phyloP scores from a whole-genome alignment of 1,140 invertebrate genomes.

The Cheumatopsyche charites region DNA sequence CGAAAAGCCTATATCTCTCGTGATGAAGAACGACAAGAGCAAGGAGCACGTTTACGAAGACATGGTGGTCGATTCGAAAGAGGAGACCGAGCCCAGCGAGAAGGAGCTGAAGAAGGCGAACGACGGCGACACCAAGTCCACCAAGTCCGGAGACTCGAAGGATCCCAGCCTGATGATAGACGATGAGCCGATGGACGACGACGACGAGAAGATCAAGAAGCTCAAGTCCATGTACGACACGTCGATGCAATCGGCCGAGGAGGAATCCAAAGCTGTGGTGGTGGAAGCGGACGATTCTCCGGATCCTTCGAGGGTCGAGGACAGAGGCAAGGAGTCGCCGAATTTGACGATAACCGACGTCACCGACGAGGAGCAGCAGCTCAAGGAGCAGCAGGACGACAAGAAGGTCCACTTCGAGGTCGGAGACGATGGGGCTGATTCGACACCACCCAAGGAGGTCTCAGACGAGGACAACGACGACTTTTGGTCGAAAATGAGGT shows the following conservation, averaged over 20 bases:
- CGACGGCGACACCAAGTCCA: slow-evolving; percentile 34
- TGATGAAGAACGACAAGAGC: slow-evolving; percentile 51
- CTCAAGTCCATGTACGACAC: slow-evolving; percentile 46
- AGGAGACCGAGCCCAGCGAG: slow-evolving; percentile 50
- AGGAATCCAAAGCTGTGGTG: slow-evolving; percentile 54
- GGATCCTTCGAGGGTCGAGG: slow-evolving; percentile 51
- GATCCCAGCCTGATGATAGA: slow-evolving; percentile 49
- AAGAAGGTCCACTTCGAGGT: slow-evolving; percentile 45
- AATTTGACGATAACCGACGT: slow-evolving; percentile 61
- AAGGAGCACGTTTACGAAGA: slow-evolving; percentile 67
- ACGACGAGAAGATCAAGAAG: slow-evolving; percentile 40
- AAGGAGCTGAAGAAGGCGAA: slow-evolving; percentile 40
- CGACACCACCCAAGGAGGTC: slow-evolving; percentile 31
- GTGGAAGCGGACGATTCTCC: slow-evolving; percentile 56
- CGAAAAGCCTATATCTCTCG: slow-evolving; percentile 41
- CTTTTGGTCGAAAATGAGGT: slow-evolving; percentile 50
- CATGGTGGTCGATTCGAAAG: slow-evolving; percentile 55
- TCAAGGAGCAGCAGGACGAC: slow-evolving; percentile 44
- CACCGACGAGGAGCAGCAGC: slow-evolving; percentile 55
- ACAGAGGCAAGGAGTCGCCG: slow-evolving; percentile 54
- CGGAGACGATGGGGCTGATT: slow-evolving; percentile 19
- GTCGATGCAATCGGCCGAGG: slow-evolving; percentile 31
- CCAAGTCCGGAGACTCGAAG: slow-evolving; percentile 43
- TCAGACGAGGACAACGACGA: slow-evolving; percentile 35
- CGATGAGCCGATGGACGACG: slow-evolving; percentile 51